Evolutionary conservation across 2,888 invertebrate species (phyloP).

Genomic region (Halocaridina rubra): DNA sequence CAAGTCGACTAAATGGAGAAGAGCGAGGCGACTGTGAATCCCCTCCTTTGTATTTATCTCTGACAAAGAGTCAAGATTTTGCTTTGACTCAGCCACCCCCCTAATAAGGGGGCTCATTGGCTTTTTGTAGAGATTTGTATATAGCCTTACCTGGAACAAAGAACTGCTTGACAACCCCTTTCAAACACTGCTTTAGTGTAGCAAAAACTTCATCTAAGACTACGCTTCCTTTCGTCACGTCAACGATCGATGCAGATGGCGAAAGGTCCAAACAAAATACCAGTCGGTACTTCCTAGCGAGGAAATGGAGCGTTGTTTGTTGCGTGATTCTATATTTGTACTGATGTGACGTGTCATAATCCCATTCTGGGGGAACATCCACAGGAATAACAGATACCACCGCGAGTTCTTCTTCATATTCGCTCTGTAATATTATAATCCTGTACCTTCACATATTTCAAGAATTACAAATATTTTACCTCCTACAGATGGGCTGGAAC

Average conservation of each 20-base stretch:
- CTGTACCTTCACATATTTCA: no score
- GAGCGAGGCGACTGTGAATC: no score
- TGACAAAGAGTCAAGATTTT: no score
- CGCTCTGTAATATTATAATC: conserved; percentile 69
- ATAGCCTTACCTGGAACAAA: conserved; percentile 47
- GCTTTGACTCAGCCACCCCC: no score
- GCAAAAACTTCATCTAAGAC: conserved; percentile 75
- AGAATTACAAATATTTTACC: not conserved
- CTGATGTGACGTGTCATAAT: conserved; percentile 69
- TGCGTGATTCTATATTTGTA: conserved; percentile 70
- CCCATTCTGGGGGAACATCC: conserved; percentile 71
- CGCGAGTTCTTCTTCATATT: conserved; percentile 73
- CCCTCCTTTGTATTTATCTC: not conserved
- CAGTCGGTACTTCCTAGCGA: conserved; percentile 78
- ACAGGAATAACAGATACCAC: conserved; percentile 76
- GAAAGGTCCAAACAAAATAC: conserved; percentile 83
- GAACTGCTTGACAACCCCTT: conserved; percentile 74
- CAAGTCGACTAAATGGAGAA: no score
- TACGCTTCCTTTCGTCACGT: conserved; percentile 74
- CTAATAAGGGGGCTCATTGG: no score
- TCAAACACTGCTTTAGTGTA: conserved; percentile 73
- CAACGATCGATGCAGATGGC: conserved; percentile 79
- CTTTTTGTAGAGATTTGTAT: no score
- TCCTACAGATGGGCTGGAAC: not conserved
- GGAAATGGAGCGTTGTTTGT: conserved; percentile 75